Conservation (phyloP, 2,888 invertebrate genomes). For the Cosmopolites sordidus region DNA sequence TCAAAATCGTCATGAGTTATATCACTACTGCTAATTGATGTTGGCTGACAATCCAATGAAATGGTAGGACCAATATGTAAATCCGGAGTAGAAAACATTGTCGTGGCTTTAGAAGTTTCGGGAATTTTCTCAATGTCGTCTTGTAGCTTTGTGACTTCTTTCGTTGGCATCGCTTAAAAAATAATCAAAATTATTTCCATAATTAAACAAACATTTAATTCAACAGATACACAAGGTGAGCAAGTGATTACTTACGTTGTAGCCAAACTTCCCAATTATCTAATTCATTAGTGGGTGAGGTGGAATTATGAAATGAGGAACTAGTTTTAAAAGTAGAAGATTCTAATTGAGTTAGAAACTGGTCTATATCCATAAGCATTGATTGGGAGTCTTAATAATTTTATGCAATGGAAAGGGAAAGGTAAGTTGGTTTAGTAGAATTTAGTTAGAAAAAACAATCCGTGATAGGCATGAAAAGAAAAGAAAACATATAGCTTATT, state of each 20-base stretch:
- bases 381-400: slow-evolving; percentile 47
- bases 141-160: not conserved
- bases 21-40: not conserved
- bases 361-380: slow-evolving; percentile 55
- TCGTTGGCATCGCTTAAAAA: not conserved
- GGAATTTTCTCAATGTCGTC: not conserved
- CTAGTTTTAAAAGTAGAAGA: slow-evolving; percentile 32
- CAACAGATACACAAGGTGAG: not conserved
- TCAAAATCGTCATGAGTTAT: slow-evolving; percentile 42
- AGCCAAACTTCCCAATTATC: slow-evolving; percentile 46
- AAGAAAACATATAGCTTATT: slow-evolving; percentile 6
- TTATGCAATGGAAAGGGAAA: not conserved
- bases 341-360: slow-evolving; percentile 49
- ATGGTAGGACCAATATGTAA: too few relatives aligned
- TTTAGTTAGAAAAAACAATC: slow-evolving; percentile 37
- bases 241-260: slow-evolving; percentile 42
- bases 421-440: too few relatives aligned
- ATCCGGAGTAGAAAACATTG: not conserved
- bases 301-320: slow-evolving; percentile 16
- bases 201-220: not conserved
- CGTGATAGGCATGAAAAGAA: slow-evolving; percentile 40
- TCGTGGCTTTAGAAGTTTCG: not conserved
- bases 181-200: not conserved
- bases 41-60: not conserved
- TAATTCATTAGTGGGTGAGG: slow-evolving; percentile 33